A percentile compares a stretch with the other conserved stretches of the same genome.
Evolutionary conservation across 2,888 invertebrate species (phyloP).

Genomic region (Laothoe populi): DNA sequence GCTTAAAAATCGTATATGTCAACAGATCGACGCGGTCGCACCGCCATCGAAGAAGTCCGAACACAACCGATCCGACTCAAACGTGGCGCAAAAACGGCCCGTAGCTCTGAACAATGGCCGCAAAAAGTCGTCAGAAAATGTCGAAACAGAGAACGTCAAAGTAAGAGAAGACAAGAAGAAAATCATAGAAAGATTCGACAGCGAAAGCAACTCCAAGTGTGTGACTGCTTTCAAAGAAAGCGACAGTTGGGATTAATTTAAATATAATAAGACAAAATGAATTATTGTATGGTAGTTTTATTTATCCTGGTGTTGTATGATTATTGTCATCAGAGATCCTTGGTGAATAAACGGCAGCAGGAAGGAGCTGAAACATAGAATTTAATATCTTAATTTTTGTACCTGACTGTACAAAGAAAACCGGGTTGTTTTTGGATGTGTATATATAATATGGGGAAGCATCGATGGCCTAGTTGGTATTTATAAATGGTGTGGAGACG

Average conservation of each 20-base stretch:
- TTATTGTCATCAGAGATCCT: neutral
- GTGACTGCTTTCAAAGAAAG: conserved; percentile 55
- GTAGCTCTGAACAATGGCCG: neutral
- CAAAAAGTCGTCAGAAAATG: neutral
- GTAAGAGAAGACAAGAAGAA: conserved; percentile 8
- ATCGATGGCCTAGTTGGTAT: no score
- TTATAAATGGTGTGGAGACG: no score
- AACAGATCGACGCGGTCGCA: neutral
- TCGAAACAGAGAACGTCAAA: neutral
- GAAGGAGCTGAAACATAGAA: neutral
- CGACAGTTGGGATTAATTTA: conserved; percentile 55
- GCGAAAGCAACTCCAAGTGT: conserved; percentile 39
- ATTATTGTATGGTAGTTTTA: conserved; percentile 1
- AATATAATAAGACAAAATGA: conserved; percentile 2
- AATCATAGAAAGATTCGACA: conserved; percentile 13
- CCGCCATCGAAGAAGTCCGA: conserved; percentile 7
- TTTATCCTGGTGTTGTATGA: neutral
- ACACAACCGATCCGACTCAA: neutral
- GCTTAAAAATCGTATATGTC: no score
- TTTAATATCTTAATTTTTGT: no score
- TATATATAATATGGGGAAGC: no score
- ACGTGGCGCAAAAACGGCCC: neutral
- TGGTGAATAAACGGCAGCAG: neutral
- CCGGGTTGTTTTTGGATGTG: no score
- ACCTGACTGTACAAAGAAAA: no score